phyloP scores from a whole-genome alignment of 1,140 invertebrate species.

The Ostrea edulis region DNA sequence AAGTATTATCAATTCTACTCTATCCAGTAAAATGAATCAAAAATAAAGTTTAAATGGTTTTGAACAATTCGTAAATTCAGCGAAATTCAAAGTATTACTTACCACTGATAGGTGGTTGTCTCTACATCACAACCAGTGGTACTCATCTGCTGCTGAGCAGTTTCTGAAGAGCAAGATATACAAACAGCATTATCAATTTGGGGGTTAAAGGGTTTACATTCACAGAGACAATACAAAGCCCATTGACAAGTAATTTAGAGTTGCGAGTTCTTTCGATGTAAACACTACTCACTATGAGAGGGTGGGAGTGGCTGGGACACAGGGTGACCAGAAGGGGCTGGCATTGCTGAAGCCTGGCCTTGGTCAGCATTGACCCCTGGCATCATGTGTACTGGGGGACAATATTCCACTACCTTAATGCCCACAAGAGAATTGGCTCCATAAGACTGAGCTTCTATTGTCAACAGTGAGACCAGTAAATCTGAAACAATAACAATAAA shows the following conservation, averaged over 20 bases:
- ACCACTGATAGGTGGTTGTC: slow-evolving; percentile 73
- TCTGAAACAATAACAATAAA: slow-evolving; percentile 71
- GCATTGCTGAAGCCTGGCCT: slow-evolving; percentile 61
- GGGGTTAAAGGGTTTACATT: no score
- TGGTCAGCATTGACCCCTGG: slow-evolving; percentile 62
- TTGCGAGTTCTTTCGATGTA: no score
- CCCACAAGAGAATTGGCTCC: slow-evolving; percentile 95
- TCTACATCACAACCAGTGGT: slow-evolving; percentile 65
- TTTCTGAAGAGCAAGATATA: background rate
- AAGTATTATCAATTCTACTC: no score
- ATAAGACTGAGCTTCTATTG: slow-evolving; percentile 92
- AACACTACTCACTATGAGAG: slow-evolving; percentile 45
- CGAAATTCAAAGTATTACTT: slow-evolving; percentile 27
- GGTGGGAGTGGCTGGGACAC: slow-evolving; percentile 59
- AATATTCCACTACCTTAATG: slow-evolving; percentile 94
- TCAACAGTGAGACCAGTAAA: slow-evolving; percentile 80
- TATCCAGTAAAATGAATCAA: no score
- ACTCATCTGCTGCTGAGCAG: slow-evolving; percentile 38
- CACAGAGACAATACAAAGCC: no score
- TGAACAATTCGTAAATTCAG: no score
- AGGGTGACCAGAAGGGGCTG: slow-evolving; percentile 47
- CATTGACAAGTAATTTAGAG: no score
- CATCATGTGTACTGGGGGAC: slow-evolving; percentile 63
- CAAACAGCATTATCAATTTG: background rate
- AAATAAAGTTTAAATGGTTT: no score